A percentile compares a stretch with the other conserved stretches of the same genome.
These are phyloP conservation scores for Papilio polyxenes DNA, from an alignment of 1,140 invertebrate genomes.

Conservation along the genomic window DNA sequence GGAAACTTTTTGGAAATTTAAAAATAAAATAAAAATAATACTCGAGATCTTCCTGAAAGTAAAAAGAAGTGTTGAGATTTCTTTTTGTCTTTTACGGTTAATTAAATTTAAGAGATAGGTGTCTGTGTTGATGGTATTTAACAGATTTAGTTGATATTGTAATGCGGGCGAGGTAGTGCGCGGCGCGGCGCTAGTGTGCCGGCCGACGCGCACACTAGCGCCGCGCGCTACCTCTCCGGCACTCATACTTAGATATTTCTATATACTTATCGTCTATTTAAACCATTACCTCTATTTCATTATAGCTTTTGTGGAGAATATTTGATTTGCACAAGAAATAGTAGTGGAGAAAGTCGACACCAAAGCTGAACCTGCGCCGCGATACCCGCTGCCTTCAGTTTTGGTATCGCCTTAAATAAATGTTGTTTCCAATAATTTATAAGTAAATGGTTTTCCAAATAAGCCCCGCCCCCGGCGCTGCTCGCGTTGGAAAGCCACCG, in stretches of 20 bases:
- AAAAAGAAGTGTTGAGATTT: conserved; percentile 71
- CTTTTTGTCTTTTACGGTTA: conserved; percentile 76
- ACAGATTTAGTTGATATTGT: conserved; percentile 78
- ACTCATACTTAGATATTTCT: conserved; percentile 77
- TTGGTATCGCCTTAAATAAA: conserved; percentile 77
- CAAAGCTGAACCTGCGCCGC: conserved; percentile 59
- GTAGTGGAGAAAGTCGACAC: conserved; percentile 70
- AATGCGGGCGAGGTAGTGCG: conserved; percentile 40
- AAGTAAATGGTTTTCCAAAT: conserved; percentile 65
- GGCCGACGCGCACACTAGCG: conserved; percentile 25
- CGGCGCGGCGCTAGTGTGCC: conserved; percentile 39
- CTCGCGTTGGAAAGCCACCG: conserved; percentile 62
- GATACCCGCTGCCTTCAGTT: conserved; percentile 51
- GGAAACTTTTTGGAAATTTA: conserved; percentile 55
- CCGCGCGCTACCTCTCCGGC: conserved; percentile 39
- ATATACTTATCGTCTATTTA: conserved; percentile 78
- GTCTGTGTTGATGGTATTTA: conserved; percentile 76
- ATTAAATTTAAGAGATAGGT: conserved; percentile 76
- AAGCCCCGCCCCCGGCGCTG: conserved; percentile 44
- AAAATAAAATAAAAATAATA: conserved; percentile 65
- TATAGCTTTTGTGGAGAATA: conserved; percentile 78
- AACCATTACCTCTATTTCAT: conserved; percentile 77
- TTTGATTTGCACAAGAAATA: conserved; percentile 78
- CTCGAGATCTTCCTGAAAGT: conserved; percentile 75
- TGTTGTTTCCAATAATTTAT: conserved; percentile 79